phyloP scores from a whole-genome alignment of 2,113 vertebrate species.

The Caranx ignobilis region DNA sequence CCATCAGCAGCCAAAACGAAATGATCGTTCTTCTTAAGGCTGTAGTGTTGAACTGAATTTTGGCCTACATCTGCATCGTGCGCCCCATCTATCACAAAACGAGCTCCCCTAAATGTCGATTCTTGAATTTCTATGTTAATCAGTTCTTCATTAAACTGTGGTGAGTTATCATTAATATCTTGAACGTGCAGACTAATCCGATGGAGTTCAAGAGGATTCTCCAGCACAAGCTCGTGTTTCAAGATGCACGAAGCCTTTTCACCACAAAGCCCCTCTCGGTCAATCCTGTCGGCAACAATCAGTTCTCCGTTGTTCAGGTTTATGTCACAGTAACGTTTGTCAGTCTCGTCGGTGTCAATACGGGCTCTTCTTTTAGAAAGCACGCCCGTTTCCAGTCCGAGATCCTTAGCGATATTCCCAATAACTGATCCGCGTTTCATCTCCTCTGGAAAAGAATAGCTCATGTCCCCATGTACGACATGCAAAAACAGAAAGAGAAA shows the following conservation, averaged over 20 bases:
- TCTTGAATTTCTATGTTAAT: constrained; percentile 80
- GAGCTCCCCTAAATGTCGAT: constrained; percentile 56
- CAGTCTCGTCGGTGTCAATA: constrained; percentile 58
- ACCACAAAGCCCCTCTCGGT: constrained; percentile 84
- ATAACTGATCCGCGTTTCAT: constrained; percentile 81
- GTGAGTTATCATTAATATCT: constrained; percentile 87
- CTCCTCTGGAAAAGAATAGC: constrained; percentile 84
- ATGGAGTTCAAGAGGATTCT: constrained; percentile 76
- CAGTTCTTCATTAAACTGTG: constrained; percentile 66
- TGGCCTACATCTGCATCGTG: constrained; percentile 81
- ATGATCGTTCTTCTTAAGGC: constrained; percentile 71
- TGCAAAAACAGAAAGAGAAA: constrained; percentile 16
- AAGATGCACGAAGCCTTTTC: constrained; percentile 74
- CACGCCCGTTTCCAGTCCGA: constrained; percentile 71
- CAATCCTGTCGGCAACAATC: constrained; percentile 79
- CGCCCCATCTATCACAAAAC: constrained; percentile 81
- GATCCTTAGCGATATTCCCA: constrained; percentile 84
- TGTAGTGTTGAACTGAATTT: constrained; percentile 81
- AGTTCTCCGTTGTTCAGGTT: constrained; percentile 80
- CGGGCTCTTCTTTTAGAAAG: constrained; percentile 72
- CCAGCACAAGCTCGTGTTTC: constrained; percentile 81
- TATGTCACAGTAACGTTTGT: constrained; percentile 80
- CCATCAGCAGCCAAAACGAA: constrained; percentile 72
- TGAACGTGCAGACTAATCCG: constrained; percentile 76
- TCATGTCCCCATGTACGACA: constrained; percentile 68